Evolutionary conservation across 2,888 invertebrate species (phyloP).

Genomic region (Idaea aversata): DNA sequence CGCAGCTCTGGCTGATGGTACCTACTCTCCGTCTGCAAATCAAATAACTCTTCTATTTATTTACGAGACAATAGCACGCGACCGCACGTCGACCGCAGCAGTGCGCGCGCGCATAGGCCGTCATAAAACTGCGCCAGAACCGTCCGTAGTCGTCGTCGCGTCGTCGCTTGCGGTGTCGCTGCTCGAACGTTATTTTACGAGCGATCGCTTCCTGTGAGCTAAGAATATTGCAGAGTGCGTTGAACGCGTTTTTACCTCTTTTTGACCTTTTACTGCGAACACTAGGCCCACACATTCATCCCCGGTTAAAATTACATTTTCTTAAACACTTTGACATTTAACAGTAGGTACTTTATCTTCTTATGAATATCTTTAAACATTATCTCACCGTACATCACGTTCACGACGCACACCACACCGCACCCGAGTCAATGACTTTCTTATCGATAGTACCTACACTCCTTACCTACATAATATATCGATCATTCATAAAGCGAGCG

Average conservation of each 20-base stretch:
- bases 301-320: neutral
- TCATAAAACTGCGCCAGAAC: slow-evolving; percentile 41
- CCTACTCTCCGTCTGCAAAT: neutral
- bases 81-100: slow-evolving; percentile 25
- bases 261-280: slow-evolving; percentile 12
- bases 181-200: slow-evolving; percentile 49
- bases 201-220: slow-evolving; percentile 49
- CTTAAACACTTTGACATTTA: neutral
- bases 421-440: neutral
- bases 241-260: slow-evolving; percentile 26
- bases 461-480: slow-evolving; percentile 4
- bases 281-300: neutral
- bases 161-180: slow-evolving; percentile 21
- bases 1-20: no score
- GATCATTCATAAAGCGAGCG: slow-evolving; percentile 27
- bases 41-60: neutral
- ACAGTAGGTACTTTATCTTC: neutral
- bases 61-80: slow-evolving; percentile 1
- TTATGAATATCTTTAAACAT: neutral
- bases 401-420: neutral
- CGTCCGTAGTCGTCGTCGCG: slow-evolving; percentile 20
- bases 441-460: neutral
- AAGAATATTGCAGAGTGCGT: slow-evolving; percentile 36
- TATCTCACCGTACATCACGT: neutral
- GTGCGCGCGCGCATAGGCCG: slow-evolving; percentile 21